These are phyloP conservation scores for Xiphydria camelus DNA, from an alignment of 2,888 invertebrate species.

Conservation along the genomic window DNA sequence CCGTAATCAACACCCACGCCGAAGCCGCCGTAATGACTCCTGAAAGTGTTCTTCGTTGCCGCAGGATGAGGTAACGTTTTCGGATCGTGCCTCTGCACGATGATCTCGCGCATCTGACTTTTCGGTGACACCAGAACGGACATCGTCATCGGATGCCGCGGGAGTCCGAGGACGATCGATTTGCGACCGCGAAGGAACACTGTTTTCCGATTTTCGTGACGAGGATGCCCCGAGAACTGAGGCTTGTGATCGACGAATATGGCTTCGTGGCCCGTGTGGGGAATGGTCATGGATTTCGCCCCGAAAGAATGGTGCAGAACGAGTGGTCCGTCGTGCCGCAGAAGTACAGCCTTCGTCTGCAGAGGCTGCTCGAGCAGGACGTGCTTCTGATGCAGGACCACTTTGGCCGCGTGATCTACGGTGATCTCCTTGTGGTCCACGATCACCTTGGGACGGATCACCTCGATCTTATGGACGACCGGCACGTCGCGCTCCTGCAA, in stretches of 20 bases:
- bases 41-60: constrained; percentile 7
- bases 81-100: constrained; percentile 12
- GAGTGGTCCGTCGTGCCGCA: constrained; percentile 2
- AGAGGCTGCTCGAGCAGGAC: constrained; percentile 5
- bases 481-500: constrained; percentile 3
- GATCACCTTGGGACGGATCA: constrained; percentile 1
- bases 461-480: neutral
- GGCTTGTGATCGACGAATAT: constrained; percentile 4
- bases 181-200: no score
- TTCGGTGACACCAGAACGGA: constrained; percentile 6
- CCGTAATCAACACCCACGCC: constrained; percentile 12
- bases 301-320: neutral
- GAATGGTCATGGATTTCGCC: constrained; percentile 6
- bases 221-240: constrained; percentile 4
- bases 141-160: constrained; percentile 6
- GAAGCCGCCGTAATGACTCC: constrained; percentile 13
- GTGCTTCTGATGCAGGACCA: constrained; percentile 10
- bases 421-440: constrained; percentile 12
- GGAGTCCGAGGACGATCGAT: constrained; percentile 4
- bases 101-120: constrained; percentile 13
- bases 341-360: neutral
- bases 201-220: no score
- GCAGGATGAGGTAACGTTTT: constrained; percentile 3
- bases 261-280: constrained; percentile 1
- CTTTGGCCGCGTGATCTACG: constrained; percentile 11